phyloP scores from a whole-genome alignment of 2,113 vertebrate genomes.

The Desmodus rotundus region DNA sequence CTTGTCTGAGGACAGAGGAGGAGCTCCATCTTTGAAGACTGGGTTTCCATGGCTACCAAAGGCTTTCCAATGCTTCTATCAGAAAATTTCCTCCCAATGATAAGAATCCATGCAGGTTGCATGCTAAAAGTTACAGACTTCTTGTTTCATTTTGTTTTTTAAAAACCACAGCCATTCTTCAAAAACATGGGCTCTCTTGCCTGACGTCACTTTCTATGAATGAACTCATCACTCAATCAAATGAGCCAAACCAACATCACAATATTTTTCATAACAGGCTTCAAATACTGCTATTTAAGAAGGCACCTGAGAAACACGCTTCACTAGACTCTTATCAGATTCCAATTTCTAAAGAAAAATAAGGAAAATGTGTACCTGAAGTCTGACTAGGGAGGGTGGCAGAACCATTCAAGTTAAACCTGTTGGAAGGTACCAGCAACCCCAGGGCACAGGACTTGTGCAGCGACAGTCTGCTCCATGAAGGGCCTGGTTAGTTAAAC shows the following conservation, averaged over 20 bases:
- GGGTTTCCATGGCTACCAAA: constrained; percentile 69
- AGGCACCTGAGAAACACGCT: background rate
- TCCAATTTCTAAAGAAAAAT: background rate
- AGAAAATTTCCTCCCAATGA: constrained; percentile 36
- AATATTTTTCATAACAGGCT: background rate
- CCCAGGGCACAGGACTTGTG: background rate
- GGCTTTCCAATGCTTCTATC: constrained; percentile 51
- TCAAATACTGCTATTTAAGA: background rate
- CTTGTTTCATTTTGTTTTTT: background rate
- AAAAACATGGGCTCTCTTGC: background rate
- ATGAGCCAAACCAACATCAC: background rate
- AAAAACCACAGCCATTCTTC: background rate
- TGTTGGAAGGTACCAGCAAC: background rate
- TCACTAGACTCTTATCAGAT: background rate
- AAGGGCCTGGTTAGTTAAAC: background rate
- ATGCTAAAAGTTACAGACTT: constrained; percentile 24
- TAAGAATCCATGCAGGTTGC: background rate
- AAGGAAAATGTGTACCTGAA: background rate
- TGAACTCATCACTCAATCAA: background rate
- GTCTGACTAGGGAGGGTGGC: background rate
- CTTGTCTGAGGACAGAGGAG: constrained; percentile 2
- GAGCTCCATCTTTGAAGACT: background rate
- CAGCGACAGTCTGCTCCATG: accelerated
- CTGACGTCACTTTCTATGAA: background rate
- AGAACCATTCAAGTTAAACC: background rate